Base-by-base conservation (phyloP, 2,113 vertebrate genomes). In the Sander lucioperca region DNA sequence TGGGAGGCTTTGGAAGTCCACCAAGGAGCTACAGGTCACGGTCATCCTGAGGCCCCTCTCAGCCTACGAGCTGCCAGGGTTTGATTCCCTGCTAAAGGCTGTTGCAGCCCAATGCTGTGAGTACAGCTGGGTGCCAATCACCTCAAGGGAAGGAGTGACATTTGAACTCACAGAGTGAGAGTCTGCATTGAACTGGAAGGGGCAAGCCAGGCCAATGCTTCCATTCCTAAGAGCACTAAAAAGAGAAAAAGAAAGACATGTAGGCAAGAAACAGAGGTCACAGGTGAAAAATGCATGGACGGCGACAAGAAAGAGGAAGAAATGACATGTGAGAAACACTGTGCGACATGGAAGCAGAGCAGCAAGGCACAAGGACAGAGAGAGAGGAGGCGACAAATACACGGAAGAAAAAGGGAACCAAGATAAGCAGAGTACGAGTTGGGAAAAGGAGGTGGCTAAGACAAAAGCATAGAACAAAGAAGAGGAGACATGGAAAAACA, bases 91-190 rank as follows among this genome's bases (percentile, higher is more conserved):
- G 71, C 62, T 69, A 36, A 80, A 16, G 19, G 51, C 77, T 51
- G 33, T 79, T 66, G 30, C 39, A 77, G 75, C 71, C 47, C 39
- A 66, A 43, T 43, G 53, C 56, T 74, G 69, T 12, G 23, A 68
- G 51, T 68, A 36, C 74, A 80, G 54, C 67, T 77, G 66, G 65
- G 82, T 15, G 65, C 47, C 80, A 51, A 76, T 82, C 56, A 33
- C 75, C 65, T 77, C 67, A 12, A 70, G 54, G 59, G 36, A 80
- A 39, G 51, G 25, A 59, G 2, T 69, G 36, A 77, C 74, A 70
- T 86, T 83, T 87, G 54, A 91, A 77, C 80, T 48, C 13, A 58
- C 39, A 21, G 39, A 82, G 79, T 56, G 66, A 51, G 53, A 18
- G 36, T 76, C 65, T n/a, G 65, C 58, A 75, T 6, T 59, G 54